A percentile compares a stretch with the other conserved stretches of the same genome.
Conservation (phyloP, 30 jellyfish, hydroid and myxozoan species). For the Hydractinia echinata region DNA sequence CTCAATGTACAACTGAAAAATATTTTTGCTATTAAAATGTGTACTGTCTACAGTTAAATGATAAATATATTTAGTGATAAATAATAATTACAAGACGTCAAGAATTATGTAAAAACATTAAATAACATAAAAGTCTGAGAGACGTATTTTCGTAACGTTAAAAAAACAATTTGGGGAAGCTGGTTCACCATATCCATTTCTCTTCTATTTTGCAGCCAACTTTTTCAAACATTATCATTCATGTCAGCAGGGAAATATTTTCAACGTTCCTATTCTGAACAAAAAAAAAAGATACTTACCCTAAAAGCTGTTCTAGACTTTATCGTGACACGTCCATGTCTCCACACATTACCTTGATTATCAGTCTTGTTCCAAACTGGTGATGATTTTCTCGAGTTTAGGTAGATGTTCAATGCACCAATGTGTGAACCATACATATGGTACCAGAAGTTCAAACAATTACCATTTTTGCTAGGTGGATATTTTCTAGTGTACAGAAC, state of each 20-base stretch:
- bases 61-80: too few relatives aligned
- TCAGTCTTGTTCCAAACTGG: conserved; percentile 91
- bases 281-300: conserved; percentile 31
- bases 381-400: conserved; percentile 33
- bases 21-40: too few relatives aligned
- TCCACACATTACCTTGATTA: conserved; percentile 91
- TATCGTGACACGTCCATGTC: conserved; percentile 81
- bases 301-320: conserved; percentile 38
- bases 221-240: too few relatives aligned
- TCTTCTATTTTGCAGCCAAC: too few relatives aligned
- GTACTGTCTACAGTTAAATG: too few relatives aligned
- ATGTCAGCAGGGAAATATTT: too few relatives aligned
- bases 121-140: too few relatives aligned
- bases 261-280: background rate
- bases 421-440: conserved; percentile 88
- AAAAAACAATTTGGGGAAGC: too few relatives aligned
- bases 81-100: too few relatives aligned
- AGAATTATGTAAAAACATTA: too few relatives aligned
- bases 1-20: conserved; percentile 61
- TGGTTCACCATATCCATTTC: too few relatives aligned
- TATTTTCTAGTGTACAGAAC: conserved; percentile 53
- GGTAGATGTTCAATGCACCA: conserved; percentile 73
- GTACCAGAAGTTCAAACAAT: conserved; percentile 89
- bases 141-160: too few relatives aligned
- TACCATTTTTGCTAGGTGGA: conserved; percentile 45